These are phyloP conservation scores for Sphinx pinastri DNA, from an alignment of 2,888 invertebrate species.

Conservation along the genomic window DNA sequence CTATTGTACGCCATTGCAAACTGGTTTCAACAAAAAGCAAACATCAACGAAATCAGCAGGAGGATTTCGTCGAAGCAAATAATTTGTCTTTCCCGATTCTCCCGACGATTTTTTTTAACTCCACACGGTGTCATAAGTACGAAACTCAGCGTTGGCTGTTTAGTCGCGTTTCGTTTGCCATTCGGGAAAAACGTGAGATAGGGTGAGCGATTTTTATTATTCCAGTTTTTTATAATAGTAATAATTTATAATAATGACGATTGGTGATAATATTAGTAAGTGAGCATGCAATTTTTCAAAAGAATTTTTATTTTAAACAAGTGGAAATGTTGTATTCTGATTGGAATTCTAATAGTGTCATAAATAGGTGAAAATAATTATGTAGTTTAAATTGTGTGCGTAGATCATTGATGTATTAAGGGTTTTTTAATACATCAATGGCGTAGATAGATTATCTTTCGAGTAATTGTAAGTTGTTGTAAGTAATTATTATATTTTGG, in stretches of 20 bases:
- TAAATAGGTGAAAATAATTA: too few relatives aligned
- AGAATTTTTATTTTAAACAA: neutral
- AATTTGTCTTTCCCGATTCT: conserved; percentile 4
- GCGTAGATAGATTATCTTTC: too few relatives aligned
- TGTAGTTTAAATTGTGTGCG: too few relatives aligned
- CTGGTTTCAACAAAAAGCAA: conserved; percentile 6
- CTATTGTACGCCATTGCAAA: conserved; percentile 5
- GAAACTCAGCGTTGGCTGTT: neutral
- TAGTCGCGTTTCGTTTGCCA: conserved; percentile 13
- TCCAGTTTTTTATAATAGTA: neutral
- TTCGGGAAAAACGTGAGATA: conserved; percentile 6
- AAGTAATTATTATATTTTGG: too few relatives aligned
- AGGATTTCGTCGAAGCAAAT: neutral
- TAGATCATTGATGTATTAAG: too few relatives aligned
- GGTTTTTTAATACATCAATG: too few relatives aligned
- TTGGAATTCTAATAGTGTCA: too few relatives aligned
- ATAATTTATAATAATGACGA: too few relatives aligned
- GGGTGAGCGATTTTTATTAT: neutral
- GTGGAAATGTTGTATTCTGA: neutral
- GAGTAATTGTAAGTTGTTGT: too few relatives aligned
- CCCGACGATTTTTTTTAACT: conserved; percentile 5
- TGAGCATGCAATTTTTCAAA: too few relatives aligned
- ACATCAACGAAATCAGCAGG: neutral
- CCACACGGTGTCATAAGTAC: neutral
- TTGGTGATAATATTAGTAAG: too few relatives aligned